phyloP scores from a whole-genome alignment of 2,797 vertebrate species.

The Scarus forsteni region DNA sequence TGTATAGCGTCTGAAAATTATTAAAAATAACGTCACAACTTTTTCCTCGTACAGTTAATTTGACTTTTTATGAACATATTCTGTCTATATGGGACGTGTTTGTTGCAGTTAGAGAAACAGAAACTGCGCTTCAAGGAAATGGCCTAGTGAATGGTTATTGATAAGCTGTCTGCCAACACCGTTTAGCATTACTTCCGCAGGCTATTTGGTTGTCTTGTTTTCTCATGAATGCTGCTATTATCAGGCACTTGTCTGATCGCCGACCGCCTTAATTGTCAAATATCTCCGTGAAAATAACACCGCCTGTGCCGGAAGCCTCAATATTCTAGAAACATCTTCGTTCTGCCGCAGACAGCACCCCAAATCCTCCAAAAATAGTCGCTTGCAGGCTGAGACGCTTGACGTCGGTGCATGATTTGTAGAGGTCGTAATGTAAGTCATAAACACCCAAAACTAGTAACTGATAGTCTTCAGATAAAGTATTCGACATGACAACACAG shows the following conservation, averaged over 20 bases:
- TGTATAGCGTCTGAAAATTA: background rate
- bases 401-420: background rate
- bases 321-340: conserved; percentile 21
- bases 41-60: too few species aligned
- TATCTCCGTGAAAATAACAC: too few species aligned
- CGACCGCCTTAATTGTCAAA: accelerated
- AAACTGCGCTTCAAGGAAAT: conserved; percentile 33
- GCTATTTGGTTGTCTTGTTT: background rate
- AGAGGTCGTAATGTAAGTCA: too few species aligned
- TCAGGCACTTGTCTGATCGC: background rate
- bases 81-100: background rate
- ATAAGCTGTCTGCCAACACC: conserved; percentile 12
- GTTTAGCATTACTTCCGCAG: background rate
- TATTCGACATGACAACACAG: too few species aligned
- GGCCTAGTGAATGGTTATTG: conserved; percentile 17
- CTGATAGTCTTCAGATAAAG: too few species aligned
- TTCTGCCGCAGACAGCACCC: conserved; percentile 37
- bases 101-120: conserved; percentile 8
- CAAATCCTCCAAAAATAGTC: background rate
- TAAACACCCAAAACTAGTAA: too few species aligned
- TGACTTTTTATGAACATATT: too few species aligned
- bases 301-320: background rate
- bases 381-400: background rate
- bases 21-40: background rate
- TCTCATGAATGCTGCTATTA: background rate